Conservation (phyloP, 2,888 invertebrate genomes). For the Agrochola lota region DNA sequence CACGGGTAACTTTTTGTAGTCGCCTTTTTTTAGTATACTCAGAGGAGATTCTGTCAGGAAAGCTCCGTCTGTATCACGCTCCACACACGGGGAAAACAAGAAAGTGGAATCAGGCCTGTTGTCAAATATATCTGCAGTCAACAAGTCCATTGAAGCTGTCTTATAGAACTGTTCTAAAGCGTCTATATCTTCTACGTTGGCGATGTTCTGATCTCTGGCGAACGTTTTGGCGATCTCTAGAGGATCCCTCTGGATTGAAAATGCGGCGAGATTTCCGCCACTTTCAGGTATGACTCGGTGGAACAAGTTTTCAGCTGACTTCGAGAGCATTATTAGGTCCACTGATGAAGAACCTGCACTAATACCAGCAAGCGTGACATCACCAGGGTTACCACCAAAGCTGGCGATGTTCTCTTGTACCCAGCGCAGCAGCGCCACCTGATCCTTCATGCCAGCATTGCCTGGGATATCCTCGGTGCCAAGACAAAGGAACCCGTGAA, state of each 20-base stretch:
- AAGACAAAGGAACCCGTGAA: slow-evolving; percentile 71
- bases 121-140: slow-evolving; percentile 62
- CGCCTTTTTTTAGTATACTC: slow-evolving; percentile 69
- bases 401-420: slow-evolving; percentile 75
- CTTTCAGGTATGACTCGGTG: slow-evolving; percentile 77
- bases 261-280: slow-evolving; percentile 69
- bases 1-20: slow-evolving; percentile 68
- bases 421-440: slow-evolving; percentile 75
- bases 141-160: slow-evolving; percentile 43
- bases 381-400: slow-evolving; percentile 77
- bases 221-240: slow-evolving; percentile 69
- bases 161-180: slow-evolving; percentile 77
- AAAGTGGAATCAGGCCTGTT: slow-evolving; percentile 59
- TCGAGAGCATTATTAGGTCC: slow-evolving; percentile 74
- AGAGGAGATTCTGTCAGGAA: slow-evolving; percentile 74
- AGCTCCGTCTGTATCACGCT: slow-evolving; percentile 59
- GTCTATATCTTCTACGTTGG: slow-evolving; percentile 69
- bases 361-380: slow-evolving; percentile 74
- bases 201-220: slow-evolving; percentile 68
- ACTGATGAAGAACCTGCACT: slow-evolving; percentile 76
- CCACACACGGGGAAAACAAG: slow-evolving; percentile 66
- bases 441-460: slow-evolving; percentile 77
- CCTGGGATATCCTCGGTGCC: slow-evolving; percentile 73
- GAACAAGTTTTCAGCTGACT: slow-evolving; percentile 71
- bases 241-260: slow-evolving; percentile 72